phyloP scores from a whole-genome alignment of 2,888 invertebrate genomes.

The Trissolcus brochymenae region DNA sequence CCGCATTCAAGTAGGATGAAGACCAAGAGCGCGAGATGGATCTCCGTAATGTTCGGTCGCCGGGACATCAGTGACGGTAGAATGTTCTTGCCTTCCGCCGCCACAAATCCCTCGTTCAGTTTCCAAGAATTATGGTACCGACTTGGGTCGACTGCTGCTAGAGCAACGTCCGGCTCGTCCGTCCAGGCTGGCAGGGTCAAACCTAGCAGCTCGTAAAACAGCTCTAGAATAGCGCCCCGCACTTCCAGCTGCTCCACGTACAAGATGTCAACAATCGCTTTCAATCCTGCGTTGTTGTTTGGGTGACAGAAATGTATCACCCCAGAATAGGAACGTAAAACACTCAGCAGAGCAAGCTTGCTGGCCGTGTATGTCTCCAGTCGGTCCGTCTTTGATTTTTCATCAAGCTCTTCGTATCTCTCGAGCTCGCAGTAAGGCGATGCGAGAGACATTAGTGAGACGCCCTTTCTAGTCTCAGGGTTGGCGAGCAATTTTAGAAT shows the following conservation, averaged over 20 bases:
- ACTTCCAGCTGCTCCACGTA: constrained; percentile 92
- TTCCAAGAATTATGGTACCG: constrained; percentile 87
- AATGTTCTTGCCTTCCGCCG: constrained; percentile 90
- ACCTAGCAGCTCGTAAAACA: constrained; percentile 92
- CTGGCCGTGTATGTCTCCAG: constrained; percentile 91
- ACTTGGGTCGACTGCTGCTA: constrained; percentile 90
- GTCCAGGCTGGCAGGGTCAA: constrained; percentile 94
- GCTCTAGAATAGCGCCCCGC: constrained; percentile 93
- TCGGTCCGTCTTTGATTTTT: constrained; percentile 78
- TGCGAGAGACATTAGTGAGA: constrained; percentile 91
- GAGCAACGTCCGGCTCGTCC: constrained; percentile 91
- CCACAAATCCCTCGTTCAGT: constrained; percentile 95
- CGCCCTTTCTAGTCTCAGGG: constrained; percentile 87
- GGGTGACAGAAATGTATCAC: constrained; percentile 91
- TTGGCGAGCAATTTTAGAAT: constrained; percentile 90
- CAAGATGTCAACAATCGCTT: constrained; percentile 87
- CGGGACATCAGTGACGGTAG: constrained; percentile 90
- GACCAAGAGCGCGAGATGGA: constrained; percentile 91
- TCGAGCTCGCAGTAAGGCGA: constrained; percentile 97
- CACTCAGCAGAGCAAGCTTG: constrained; percentile 88
- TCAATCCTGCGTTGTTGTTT: constrained; percentile 84
- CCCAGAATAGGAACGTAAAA: constrained; percentile 94
- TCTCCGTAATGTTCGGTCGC: constrained; percentile 93
- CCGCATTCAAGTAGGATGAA: constrained; percentile 93
- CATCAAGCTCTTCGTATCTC: constrained; percentile 62